Evolutionary conservation across 1,140 invertebrate genomes (phyloP), one percentile per base, ranked within the genome.

Genomic region (Ceratitis capitata): DNA sequence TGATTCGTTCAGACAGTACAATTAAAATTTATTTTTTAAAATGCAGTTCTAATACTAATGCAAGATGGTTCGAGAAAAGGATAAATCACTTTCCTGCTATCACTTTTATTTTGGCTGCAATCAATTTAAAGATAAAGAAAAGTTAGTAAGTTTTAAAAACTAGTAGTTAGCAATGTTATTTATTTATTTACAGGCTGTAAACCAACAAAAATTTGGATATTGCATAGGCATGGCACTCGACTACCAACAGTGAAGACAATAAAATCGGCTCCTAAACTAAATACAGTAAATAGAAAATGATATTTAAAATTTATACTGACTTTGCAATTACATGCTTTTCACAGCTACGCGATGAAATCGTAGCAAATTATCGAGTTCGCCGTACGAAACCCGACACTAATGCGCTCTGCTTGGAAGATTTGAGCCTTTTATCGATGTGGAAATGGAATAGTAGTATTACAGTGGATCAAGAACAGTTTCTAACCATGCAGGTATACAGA

Each of bases 151-250:
- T n/a, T n/a, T n/a, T n/a, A n/a, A n/a, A n/a, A n/a, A n/a, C n/a
- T n/a, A n/a, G n/a, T n/a, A n/a, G 4, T 53, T 16, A 53, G 9
- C 4, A 16, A 12, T 61, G 3, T 47, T 78, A 61, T 82, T 83
- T 69, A 86, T 88, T 7, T 89, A 95, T 94, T 93, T 86, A 29
- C 35, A 84, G 83, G 83, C n/a, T 95, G 95, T 88, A 90, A 92
- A 87, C 93, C 95, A 4, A 90, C 93, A 7, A 94, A 94, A 82
- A 93, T 95, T 78, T 95, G 94, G 94, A 92, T 95, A 83, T 89
- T 95, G 64, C 93, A 93, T 85, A 92, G 95, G 7, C 94, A 95
- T 88, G 95, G 95, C n/a, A 94, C 95, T 1, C 90, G 94, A 85
- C 92, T 94, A 85, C 95, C 95, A 2, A 92, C 93, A 56, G 89